Conservation (phyloP, 2,113 vertebrate genomes). For the Chlamydotis undulata region DNA sequence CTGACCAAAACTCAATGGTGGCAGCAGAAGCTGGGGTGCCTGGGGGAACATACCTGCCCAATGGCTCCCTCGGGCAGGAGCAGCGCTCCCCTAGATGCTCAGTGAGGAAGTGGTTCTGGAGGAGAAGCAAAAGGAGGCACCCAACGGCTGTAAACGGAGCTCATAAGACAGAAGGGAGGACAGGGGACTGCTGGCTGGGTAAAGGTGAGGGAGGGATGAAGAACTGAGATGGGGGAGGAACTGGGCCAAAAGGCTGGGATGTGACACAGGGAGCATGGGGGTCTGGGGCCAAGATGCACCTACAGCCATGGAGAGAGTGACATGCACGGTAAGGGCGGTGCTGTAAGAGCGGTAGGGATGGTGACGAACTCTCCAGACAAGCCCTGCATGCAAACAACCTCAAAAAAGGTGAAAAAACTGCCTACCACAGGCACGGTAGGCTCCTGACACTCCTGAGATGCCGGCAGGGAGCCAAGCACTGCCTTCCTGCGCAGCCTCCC, state of each 20-base stretch:
- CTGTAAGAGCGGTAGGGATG: rapidly evolving
- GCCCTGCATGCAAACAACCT: background rate
- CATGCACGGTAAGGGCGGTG: background rate
- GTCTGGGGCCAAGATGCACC: background rate
- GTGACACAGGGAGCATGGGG: background rate
- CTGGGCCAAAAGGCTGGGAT: background rate
- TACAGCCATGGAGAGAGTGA: background rate
- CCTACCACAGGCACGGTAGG: background rate
- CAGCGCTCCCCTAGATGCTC: background rate
- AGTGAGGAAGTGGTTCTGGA: background rate
- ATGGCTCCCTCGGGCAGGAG: background rate
- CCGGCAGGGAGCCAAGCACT: background rate
- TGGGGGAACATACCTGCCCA: background rate
- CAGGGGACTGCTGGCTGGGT: background rate
- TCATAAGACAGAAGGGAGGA: background rate
- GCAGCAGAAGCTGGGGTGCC: background rate
- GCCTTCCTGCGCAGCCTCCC: background rate
- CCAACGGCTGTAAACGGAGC: background rate
- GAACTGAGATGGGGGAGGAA: background rate
- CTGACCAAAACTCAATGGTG: background rate
- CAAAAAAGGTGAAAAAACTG: background rate
- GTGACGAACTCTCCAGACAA: background rate
- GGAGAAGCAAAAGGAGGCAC: background rate
- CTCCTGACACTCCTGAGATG: background rate
- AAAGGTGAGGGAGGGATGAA: background rate